A percentile compares a stretch with the other conserved stretches of the same genome.
Evolutionary conservation across 2,888 invertebrate species (phyloP).

Genomic region (Phanerotoma sp.): DNA sequence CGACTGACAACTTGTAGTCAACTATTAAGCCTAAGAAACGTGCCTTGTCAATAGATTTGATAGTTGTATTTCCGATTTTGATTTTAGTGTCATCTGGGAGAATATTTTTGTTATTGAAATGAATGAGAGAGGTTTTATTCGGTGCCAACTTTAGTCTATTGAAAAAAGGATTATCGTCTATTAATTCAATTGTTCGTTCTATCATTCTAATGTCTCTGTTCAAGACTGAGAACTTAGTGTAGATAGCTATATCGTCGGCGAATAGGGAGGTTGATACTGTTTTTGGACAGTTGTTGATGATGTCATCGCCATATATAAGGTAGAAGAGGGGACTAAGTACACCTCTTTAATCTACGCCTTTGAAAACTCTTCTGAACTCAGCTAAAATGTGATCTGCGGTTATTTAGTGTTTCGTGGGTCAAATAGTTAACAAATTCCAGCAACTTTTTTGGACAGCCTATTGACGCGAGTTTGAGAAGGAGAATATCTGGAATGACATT

Average conservation of each 20-base stretch:
- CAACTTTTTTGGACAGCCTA: too few relatives aligned
- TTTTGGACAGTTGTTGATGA: neutral
- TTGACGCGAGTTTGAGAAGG: too few relatives aligned
- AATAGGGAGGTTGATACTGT: neutral
- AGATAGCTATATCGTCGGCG: slow-evolving; percentile 18
- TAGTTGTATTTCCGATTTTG: neutral
- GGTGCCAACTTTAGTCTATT: neutral
- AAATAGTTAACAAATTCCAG: too few relatives aligned
- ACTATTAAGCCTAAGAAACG: neutral
- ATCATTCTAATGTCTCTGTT: neutral
- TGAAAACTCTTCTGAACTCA: too few relatives aligned
- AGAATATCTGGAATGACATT: too few relatives aligned
- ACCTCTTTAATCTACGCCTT: too few relatives aligned
- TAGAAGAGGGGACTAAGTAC: neutral
- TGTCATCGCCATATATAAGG: neutral
- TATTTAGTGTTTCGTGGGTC: too few relatives aligned
- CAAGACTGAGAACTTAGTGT: neutral
- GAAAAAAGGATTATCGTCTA: neutral
- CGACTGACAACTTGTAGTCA: neutral
- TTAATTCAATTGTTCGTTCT: neutral
- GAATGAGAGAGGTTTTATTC: neutral
- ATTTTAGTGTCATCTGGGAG: neutral
- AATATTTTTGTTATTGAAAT: neutral
- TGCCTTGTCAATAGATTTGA: neutral
- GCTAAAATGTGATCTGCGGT: too few relatives aligned